Conservation (phyloP, 1,140 invertebrate genomes). For the Euura saliciscinereae region DNA sequence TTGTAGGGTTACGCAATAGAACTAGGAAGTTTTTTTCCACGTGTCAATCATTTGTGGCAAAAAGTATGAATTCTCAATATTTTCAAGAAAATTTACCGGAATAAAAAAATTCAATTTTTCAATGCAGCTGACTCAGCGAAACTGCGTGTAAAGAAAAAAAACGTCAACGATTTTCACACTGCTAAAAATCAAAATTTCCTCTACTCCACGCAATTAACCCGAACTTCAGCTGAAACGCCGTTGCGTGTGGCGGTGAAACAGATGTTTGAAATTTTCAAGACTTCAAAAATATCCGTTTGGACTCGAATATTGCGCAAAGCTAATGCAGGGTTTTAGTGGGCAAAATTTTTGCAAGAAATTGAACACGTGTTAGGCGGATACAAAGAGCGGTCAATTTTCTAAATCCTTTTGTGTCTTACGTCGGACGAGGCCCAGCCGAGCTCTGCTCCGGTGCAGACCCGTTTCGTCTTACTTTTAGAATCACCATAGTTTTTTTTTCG, state of each 20-base stretch:
- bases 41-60: conserved; percentile 2
- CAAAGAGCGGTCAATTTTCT: conserved; percentile 4
- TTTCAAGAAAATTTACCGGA: background rate
- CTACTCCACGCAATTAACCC: too few species aligned
- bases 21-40: background rate
- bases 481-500: conserved; percentile 19
- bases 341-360: conserved; percentile 4
- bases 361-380: background rate
- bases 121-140: background rate
- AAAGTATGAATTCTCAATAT: background rate
- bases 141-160: background rate
- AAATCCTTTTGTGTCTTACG: conserved; percentile 4
- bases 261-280: background rate
- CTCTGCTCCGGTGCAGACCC: conserved; percentile 29
- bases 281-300: background rate
- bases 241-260: background rate
- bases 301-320: background rate
- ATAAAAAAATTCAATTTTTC: background rate
- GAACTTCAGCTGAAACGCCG: too few species aligned
- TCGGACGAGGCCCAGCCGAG: background rate
- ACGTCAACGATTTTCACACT: too few species aligned
- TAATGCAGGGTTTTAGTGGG: background rate
- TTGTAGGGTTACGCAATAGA: conserved; percentile 12
- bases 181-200: too few species aligned
- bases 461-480: conserved; percentile 51